Conservation (phyloP, 2,797 vertebrate genomes). For the Poecilia gillii region DNA sequence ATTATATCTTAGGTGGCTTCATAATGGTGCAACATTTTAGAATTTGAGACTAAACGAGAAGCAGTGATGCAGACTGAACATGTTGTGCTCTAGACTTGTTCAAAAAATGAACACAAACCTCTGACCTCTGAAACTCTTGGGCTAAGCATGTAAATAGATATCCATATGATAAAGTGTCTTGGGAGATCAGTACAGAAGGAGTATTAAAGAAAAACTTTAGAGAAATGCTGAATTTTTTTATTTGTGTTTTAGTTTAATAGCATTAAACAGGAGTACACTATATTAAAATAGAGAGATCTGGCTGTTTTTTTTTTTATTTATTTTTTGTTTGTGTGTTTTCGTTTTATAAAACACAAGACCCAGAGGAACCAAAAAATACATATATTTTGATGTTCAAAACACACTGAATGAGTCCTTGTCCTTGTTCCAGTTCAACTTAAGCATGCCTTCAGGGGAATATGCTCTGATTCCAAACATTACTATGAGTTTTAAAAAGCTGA, state of each 20-base stretch:
- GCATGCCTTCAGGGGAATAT: constrained; percentile 55
- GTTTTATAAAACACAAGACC: constrained; percentile 47
- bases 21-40: constrained; percentile 19
- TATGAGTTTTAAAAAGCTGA: constrained; percentile 53
- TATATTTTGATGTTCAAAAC: constrained; percentile 47
- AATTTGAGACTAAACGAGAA: constrained; percentile 11
- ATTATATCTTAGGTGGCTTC: constrained; percentile 23
- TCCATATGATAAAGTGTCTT: constrained; percentile 19
- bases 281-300: constrained; percentile 22
- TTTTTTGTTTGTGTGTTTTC: too few relatives aligned
- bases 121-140: constrained; percentile 21
- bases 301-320: constrained; percentile 11
- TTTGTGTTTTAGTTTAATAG: constrained; percentile 33
- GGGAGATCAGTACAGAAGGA: constrained; percentile 6
- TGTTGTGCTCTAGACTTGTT: constrained; percentile 16
- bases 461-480: constrained; percentile 51
- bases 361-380: constrained; percentile 32
- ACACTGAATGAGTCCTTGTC: constrained; percentile 42
- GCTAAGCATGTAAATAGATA: constrained; percentile 21
- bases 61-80: constrained; percentile 16
- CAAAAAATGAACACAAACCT: constrained; percentile 17
- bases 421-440: constrained; percentile 42
- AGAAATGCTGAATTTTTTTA: neutral
- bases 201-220: constrained; percentile 14
- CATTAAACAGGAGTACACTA: constrained; percentile 25